Conservation (phyloP, 2,113 vertebrate species). For the Rhipidura dahli region DNA sequence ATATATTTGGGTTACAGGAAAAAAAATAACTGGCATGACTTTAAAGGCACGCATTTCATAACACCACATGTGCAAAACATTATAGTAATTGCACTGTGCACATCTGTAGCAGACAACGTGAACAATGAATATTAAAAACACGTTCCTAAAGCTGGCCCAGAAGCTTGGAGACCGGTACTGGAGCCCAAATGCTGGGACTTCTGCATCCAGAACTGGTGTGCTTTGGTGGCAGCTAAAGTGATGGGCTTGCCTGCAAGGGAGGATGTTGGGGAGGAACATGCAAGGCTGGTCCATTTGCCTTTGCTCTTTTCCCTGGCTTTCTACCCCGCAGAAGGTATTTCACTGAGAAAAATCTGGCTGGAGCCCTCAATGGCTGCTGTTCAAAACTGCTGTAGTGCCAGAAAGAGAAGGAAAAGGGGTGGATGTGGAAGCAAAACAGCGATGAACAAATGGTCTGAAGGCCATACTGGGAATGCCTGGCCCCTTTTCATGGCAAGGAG, state of each 20-base stretch:
- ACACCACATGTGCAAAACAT: slow-evolving; percentile 78
- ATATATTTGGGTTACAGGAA: slow-evolving; percentile 65
- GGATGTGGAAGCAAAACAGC: not conserved
- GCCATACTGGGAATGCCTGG: not conserved
- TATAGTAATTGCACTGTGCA: slow-evolving; percentile 72
- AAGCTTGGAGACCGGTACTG: slow-evolving; percentile 50
- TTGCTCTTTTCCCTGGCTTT: not conserved
- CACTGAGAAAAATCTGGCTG: slow-evolving; percentile 26
- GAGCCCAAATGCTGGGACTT: slow-evolving; percentile 6
- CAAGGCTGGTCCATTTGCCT: not conserved
- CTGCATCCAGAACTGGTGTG: not conserved
- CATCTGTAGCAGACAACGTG: slow-evolving; percentile 71
- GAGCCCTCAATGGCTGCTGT: not conserved
- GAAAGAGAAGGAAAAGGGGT: not conserved
- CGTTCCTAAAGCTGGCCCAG: slow-evolving; percentile 62
- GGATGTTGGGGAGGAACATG: not conserved
- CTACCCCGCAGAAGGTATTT: not conserved
- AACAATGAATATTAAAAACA: slow-evolving; percentile 79
- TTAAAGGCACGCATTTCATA: slow-evolving; percentile 75
- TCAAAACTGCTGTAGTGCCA: slow-evolving; percentile 19
- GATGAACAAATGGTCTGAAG: not conserved
- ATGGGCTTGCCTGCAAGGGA: not conserved
- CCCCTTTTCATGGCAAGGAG: not conserved
- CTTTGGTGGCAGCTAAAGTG: slow-evolving; percentile 12
- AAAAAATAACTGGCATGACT: slow-evolving; percentile 65